Evolutionary conservation across 2,888 invertebrate species (phyloP).

Genomic region (Coenonympha glycerion): DNA sequence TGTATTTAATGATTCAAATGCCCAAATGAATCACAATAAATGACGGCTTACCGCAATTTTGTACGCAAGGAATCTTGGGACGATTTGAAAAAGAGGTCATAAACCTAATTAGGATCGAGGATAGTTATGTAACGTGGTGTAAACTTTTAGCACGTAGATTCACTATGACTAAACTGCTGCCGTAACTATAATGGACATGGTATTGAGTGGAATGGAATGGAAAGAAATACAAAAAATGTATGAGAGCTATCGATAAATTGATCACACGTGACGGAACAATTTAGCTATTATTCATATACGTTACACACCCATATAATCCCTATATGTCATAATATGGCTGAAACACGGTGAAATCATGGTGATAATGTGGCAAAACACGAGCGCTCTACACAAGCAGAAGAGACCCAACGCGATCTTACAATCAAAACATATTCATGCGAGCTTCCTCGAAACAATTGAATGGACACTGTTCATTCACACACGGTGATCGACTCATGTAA

Average conservation of each 20-base stretch:
- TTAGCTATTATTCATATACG: no score
- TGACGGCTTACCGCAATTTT: conserved; percentile 2
- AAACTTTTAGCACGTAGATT: no score
- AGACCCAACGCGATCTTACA: conserved; percentile 31
- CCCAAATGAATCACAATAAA: background rate
- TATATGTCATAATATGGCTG: no score
- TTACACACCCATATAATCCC: no score
- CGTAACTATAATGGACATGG: no score
- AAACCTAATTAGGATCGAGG: background rate
- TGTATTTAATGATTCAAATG: conserved; percentile 4
- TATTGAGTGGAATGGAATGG: no score
- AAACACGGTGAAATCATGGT: no score
- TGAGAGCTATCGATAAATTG: no score
- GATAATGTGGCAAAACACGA: conserved; percentile 5
- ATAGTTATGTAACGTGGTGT: background rate
- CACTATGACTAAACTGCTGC: no score
- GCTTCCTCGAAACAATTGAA: conserved; percentile 61
- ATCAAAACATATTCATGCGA: conserved; percentile 52
- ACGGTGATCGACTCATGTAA: conserved; percentile 55
- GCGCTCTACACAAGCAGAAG: conserved; percentile 18
- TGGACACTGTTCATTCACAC: conserved; percentile 60
- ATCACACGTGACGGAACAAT: no score
- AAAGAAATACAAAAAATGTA: no score
- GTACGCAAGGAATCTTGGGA: background rate
- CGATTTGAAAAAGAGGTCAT: background rate